phyloP scores from a whole-genome alignment of 1,140 invertebrate species.

The Trinorchestia longiramus region DNA sequence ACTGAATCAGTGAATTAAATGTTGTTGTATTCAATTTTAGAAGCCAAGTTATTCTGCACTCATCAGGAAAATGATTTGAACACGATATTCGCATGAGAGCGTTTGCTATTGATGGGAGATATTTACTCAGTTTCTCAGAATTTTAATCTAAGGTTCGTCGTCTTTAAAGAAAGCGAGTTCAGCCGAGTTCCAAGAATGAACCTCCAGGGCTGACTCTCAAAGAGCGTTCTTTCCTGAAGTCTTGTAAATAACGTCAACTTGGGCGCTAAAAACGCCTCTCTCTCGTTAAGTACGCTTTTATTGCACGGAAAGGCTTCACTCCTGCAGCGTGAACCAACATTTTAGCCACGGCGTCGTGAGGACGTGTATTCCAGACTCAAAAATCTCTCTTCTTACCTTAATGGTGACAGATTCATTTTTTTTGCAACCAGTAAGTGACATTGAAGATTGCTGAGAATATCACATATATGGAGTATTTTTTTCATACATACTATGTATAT shows the following conservation, averaged over 20 bases:
- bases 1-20: not conserved
- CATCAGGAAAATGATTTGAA: not conserved
- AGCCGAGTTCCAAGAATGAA: not conserved
- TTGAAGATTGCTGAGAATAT: not conserved
- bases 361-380: not conserved
- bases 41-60: not conserved
- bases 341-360: not conserved
- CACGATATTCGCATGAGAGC: not conserved
- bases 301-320: not conserved
- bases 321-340: not conserved
- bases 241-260: not conserved
- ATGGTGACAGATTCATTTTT: not conserved
- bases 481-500: too few species aligned
- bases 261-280: not conserved
- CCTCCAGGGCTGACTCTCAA: not conserved
- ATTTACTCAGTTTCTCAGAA: not conserved
- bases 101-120: not conserved
- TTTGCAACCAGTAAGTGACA: too few species aligned
- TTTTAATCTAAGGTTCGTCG: not conserved
- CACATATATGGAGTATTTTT: not conserved
- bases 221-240: not conserved
- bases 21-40: too few species aligned
- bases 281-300: not conserved
- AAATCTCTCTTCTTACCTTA: not conserved
- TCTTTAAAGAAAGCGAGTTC: not conserved